Evolutionary conservation across 1,140 invertebrate species (phyloP).

Genomic region (Drosophila asahinai): DNA sequence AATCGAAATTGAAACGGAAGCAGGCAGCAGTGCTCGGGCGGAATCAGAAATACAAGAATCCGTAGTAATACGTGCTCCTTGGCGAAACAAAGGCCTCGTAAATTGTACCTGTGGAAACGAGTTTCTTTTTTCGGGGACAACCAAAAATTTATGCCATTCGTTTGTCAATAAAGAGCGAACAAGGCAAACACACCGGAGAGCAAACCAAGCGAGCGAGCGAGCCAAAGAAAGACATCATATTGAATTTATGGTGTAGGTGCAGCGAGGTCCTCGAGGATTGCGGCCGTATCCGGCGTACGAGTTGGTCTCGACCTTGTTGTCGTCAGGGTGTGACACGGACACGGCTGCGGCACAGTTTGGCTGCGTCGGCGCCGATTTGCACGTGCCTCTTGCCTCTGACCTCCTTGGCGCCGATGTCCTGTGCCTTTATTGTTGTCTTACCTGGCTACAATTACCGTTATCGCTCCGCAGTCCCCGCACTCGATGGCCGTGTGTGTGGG

Average conservation of each 20-base stretch:
- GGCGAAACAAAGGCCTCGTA: conserved; percentile 20
- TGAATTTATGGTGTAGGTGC: conserved; percentile 68
- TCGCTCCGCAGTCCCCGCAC: conserved; percentile 7
- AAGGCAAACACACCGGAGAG: conserved; percentile 24
- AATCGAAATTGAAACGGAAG: conserved; percentile 16
- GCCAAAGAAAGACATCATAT: conserved; percentile 50
- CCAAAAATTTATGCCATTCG: conserved; percentile 44
- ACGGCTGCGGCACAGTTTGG: conserved; percentile 33
- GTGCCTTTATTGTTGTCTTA: conserved; percentile 61
- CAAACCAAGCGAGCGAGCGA: background rate
- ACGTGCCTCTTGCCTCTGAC: conserved; percentile 31
- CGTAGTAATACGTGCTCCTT: conserved; percentile 13
- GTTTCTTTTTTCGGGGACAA: conserved; percentile 3
- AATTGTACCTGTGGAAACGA: conserved; percentile 14
- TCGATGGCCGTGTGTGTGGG: conserved; percentile 16
- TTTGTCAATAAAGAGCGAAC: conserved; percentile 57
- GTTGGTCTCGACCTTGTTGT: conserved; percentile 13
- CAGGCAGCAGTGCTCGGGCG: background rate
- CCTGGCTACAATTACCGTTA: conserved; percentile 73
- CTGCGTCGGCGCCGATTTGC: conserved; percentile 35
- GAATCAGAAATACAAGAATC: conserved; percentile 14
- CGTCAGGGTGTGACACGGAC: conserved; percentile 41
- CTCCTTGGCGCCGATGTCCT: conserved; percentile 10
- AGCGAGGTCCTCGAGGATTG: conserved; percentile 36
- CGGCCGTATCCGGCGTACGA: background rate